A percentile compares a stretch with the other conserved stretches of the same genome.
Conservation (phyloP, 2,888 invertebrate species). For the Platycheirus albimanus region DNA sequence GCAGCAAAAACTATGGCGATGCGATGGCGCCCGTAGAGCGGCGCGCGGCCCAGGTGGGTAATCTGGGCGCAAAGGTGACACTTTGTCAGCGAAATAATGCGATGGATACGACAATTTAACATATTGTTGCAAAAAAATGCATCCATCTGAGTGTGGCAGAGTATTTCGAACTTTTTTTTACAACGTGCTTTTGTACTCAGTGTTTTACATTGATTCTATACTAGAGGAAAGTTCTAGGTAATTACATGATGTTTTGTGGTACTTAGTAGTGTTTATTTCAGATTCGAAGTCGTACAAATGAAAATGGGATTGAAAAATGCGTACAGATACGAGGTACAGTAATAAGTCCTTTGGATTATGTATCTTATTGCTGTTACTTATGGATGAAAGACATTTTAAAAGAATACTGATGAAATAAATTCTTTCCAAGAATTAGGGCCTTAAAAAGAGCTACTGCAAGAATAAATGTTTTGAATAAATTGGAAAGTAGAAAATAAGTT, state of each 20-base stretch:
- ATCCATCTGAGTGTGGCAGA: constrained; percentile 3
- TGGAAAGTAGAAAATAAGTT: too few relatives aligned
- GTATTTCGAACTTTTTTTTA: too few relatives aligned
- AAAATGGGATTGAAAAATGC: constrained; percentile 27
- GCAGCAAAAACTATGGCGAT: too few relatives aligned
- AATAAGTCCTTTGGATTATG: background rate
- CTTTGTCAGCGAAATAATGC: constrained; percentile 51
- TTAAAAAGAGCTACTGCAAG: too few relatives aligned
- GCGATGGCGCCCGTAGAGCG: background rate
- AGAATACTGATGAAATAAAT: too few relatives aligned
- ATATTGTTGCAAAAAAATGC: constrained; percentile 50
- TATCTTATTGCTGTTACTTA: background rate
- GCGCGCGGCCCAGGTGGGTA: constrained; percentile 34
- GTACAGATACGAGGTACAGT: background rate
- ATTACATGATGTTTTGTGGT: constrained; percentile 13
- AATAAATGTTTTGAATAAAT: too few relatives aligned
- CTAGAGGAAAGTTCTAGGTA: constrained; percentile 1
- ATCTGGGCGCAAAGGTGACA: constrained; percentile 59
- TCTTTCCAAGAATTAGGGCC: too few relatives aligned
- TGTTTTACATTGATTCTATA: background rate
- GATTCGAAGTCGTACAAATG: constrained; percentile 47
- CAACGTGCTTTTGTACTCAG: background rate
- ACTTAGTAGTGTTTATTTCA: constrained; percentile 6
- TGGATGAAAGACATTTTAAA: too few relatives aligned
- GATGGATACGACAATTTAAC: constrained; percentile 16